These are phyloP conservation scores for Bryconaethiops microstoma DNA, from an alignment of 2,797 vertebrate genomes.

Conservation along the genomic window DNA sequence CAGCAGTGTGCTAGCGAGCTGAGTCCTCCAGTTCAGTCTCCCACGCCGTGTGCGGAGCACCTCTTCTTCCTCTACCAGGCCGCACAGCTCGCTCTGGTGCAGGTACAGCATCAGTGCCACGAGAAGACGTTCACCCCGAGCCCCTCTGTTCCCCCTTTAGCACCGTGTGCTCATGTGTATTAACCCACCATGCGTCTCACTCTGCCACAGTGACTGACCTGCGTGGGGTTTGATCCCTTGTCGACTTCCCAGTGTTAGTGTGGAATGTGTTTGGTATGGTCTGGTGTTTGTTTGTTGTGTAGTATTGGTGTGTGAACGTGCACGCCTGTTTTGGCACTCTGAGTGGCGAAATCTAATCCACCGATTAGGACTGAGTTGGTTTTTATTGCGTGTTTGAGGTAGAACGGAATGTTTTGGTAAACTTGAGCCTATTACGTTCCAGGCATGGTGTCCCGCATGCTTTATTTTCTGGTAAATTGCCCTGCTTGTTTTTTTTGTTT, in stretches of 20 bases:
- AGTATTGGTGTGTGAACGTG: not conserved
- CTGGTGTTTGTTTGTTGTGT: not conserved
- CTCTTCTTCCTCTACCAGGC: slow-evolving; percentile 72
- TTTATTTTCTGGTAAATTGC: not conserved
- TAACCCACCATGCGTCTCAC: not conserved
- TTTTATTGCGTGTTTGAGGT: not conserved
- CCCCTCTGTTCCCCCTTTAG: not conserved
- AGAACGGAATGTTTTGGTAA: not conserved
- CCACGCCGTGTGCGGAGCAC: slow-evolving; percentile 70
- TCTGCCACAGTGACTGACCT: not conserved
- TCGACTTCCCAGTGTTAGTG: not conserved
- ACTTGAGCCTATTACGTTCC: not conserved
- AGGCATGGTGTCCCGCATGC: slow-evolving; percentile 29
- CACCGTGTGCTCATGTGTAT: slow-evolving; percentile 21
- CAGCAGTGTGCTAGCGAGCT: slow-evolving; percentile 63
- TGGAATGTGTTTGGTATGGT: slow-evolving; percentile 31
- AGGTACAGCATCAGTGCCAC: slow-evolving; percentile 52
- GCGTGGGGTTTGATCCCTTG: not conserved
- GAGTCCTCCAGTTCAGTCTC: slow-evolving; percentile 47
- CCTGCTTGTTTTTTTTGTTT: not conserved
- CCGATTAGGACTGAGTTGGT: slow-evolving; percentile 10
- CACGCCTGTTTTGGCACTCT: slow-evolving; percentile 2
- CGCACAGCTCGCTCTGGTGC: slow-evolving; percentile 67
- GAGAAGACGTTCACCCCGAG: not conserved
- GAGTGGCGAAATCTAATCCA: not conserved